Evolutionary conservation across 1,140 invertebrate genomes (phyloP).

Genomic region (Temnothorax longispinosus): DNA sequence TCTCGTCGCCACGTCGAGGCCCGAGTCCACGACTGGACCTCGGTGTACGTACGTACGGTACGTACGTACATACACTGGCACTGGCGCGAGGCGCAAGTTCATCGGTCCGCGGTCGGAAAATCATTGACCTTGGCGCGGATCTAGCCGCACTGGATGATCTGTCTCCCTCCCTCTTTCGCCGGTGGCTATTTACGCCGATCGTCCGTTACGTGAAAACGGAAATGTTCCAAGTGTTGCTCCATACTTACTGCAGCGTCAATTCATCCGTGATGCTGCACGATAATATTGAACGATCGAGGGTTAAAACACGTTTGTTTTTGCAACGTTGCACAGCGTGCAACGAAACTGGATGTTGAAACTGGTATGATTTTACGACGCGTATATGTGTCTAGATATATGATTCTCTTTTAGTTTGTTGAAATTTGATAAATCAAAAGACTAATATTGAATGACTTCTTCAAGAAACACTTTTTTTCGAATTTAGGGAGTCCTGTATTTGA

Average conservation of each 20-base stretch:
- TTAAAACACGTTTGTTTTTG: neutral
- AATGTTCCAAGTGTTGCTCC: neutral
- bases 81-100: conserved; percentile 64
- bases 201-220: conserved; percentile 58
- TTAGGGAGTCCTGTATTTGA: neutral
- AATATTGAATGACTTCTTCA: neutral
- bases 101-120: conserved; percentile 74
- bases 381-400: neutral
- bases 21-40: conserved; percentile 5
- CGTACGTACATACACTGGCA: conserved; percentile 17
- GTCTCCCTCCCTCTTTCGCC: neutral
- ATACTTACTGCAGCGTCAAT: neutral
- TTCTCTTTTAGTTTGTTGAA: neutral
- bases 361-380: neutral
- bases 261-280: neutral
- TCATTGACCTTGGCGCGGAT: conserved; percentile 72
- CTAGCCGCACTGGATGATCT: conserved; percentile 63
- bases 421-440: neutral
- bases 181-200: conserved; percentile 53
- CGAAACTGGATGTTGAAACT: neutral
- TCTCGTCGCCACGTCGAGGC: conserved; percentile 7
- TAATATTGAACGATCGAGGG: neutral
- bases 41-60: conserved; percentile 18
- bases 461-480: neutral
- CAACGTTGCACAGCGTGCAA: no score